phyloP scores from a whole-genome alignment of 2,113 vertebrate species.

The Pungitius pungitius region DNA sequence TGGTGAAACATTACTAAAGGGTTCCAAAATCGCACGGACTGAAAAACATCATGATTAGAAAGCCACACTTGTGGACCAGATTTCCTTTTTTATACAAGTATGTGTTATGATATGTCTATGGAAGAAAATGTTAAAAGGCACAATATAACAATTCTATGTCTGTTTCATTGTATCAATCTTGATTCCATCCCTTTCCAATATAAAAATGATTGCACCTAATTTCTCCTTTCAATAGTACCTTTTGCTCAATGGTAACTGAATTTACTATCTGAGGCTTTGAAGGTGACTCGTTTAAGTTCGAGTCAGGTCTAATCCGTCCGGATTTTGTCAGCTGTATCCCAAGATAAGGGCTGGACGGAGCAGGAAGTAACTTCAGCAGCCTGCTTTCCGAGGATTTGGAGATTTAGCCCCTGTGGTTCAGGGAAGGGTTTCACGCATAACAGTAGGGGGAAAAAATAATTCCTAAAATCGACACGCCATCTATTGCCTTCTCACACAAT shows the following conservation, averaged over 20 bases:
- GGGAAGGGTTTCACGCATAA: conserved; percentile 53
- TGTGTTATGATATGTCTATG: conserved; percentile 5
- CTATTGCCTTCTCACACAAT: conserved; percentile 46
- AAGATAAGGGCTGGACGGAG: conserved; percentile 74
- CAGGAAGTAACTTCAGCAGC: conserved; percentile 60
- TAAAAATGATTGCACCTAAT: no score
- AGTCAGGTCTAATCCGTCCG: conserved; percentile 78
- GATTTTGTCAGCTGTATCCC: conserved; percentile 75
- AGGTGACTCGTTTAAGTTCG: conserved; percentile 78
- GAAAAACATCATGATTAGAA: neutral
- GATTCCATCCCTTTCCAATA: conserved; percentile 46
- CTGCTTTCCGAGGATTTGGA: conserved; percentile 61
- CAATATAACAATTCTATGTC: conserved; percentile 2
- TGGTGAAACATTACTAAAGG: neutral
- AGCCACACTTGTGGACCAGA: neutral
- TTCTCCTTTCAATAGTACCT: conserved; percentile 35
- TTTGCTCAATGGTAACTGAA: conserved; percentile 68
- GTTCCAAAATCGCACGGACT: neutral
- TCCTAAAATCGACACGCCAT: conserved; percentile 64
- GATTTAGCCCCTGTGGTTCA: conserved; percentile 57
- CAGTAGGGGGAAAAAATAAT: conserved; percentile 52
- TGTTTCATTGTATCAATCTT: conserved; percentile 35
- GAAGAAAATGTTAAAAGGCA: conserved; percentile 11
- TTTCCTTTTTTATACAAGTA: neutral
- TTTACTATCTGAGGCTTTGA: conserved; percentile 71